phyloP scores from a whole-genome alignment of 2,888 invertebrate species.

The Nemapogon koenigi region DNA sequence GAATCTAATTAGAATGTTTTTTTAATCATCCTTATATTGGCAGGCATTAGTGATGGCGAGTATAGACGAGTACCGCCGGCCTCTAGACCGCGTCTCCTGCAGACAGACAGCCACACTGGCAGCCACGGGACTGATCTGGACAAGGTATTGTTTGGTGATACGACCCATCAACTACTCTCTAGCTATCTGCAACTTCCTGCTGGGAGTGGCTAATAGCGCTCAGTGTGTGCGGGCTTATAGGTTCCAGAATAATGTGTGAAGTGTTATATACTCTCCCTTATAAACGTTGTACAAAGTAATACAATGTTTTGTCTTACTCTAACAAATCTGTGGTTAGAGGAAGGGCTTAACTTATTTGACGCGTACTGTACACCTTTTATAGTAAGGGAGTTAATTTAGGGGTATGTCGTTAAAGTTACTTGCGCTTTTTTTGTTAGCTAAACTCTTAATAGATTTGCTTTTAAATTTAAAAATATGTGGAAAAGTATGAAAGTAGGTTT shows the following conservation, averaged over 20 bases:
- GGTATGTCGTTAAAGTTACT: too few species aligned
- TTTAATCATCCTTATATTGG: constrained; percentile 14
- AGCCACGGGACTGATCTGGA: constrained; percentile 94
- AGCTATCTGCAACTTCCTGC: constrained; percentile 94
- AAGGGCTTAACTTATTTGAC: too few species aligned
- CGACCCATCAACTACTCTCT: constrained; percentile 93
- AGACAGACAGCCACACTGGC: constrained; percentile 82
- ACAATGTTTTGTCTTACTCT: too few species aligned
- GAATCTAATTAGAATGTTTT: neutral
- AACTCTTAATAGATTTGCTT: too few species aligned
- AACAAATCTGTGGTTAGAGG: too few species aligned
- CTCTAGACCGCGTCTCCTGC: constrained; percentile 81
- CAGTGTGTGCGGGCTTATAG: constrained; percentile 78
- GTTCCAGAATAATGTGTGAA: constrained; percentile 27
- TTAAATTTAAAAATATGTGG: too few species aligned
- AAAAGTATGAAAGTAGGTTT: too few species aligned
- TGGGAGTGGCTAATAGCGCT: constrained; percentile 83
- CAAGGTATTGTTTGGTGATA: constrained; percentile 93
- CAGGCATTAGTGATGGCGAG: constrained; percentile 82
- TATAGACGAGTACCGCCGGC: constrained; percentile 85
- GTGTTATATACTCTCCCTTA: too few species aligned
- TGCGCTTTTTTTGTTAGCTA: too few species aligned
- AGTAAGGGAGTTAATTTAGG: too few species aligned
- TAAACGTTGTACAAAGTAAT: too few species aligned
- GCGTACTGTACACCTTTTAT: too few species aligned